Conservation (phyloP, 1,140 invertebrate genomes). For the Copidosoma floridanum region DNA sequence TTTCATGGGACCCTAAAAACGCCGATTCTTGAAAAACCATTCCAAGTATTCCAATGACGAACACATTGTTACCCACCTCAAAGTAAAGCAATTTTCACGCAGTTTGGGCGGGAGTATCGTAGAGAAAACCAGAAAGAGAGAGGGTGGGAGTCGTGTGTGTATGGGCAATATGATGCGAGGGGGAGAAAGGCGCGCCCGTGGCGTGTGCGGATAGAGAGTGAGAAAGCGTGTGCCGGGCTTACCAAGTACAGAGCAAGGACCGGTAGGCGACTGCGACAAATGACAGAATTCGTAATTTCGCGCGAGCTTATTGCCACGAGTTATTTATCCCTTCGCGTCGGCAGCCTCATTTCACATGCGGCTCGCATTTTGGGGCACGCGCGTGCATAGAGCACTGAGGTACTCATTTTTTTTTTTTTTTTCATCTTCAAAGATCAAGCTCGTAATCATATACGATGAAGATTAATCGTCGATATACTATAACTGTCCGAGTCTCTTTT, state of each 20-base stretch:
- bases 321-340: constrained; percentile 40
- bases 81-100: constrained; percentile 19
- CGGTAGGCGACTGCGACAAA: constrained; percentile 3
- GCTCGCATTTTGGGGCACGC: constrained; percentile 24
- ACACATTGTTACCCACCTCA: too few relatives aligned
- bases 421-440: too few relatives aligned
- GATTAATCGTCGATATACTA: too few relatives aligned
- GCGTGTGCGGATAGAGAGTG: neutral
- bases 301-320: constrained; percentile 38
- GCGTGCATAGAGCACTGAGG: too few relatives aligned
- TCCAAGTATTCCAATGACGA: neutral
- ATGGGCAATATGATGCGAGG: constrained; percentile 10
- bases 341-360: constrained; percentile 38
- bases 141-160: neutral
- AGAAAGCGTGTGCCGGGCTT: neutral
- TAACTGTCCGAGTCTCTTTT: too few relatives aligned
- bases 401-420: too few relatives aligned
- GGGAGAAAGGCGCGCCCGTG: neutral
- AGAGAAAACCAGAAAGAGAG: constrained; percentile 3
- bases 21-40: too few relatives aligned
- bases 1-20: too few relatives aligned
- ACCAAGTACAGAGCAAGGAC: neutral
- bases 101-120: neutral
- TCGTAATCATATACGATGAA: too few relatives aligned
- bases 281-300: constrained; percentile 39